These are phyloP conservation scores for Prolemur simus DNA, from an alignment of 2,113 vertebrate genomes.

Conservation along the genomic window DNA sequence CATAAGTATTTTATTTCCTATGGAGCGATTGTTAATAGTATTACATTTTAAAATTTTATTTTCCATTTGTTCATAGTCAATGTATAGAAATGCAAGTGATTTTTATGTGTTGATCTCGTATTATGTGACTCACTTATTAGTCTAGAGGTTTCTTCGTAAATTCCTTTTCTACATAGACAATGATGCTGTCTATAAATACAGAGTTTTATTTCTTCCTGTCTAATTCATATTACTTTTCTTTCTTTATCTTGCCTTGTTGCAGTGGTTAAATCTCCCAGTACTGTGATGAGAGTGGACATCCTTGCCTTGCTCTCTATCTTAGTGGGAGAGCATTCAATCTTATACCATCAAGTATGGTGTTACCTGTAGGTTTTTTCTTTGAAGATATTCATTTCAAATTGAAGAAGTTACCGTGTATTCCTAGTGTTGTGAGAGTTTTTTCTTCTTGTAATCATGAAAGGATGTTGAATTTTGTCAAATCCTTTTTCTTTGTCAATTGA, in stretches of 20 bases:
- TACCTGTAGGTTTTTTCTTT: background rate
- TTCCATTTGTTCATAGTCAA: background rate
- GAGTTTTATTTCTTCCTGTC: background rate
- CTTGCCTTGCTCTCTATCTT: background rate
- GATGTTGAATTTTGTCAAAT: background rate
- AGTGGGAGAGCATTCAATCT: background rate
- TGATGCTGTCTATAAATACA: background rate
- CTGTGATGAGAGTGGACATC: too few species aligned
- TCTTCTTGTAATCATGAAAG: background rate
- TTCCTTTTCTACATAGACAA: background rate
- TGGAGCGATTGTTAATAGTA: background rate
- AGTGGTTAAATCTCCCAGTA: too few species aligned
- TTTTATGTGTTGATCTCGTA: background rate
- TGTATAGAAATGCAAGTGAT: background rate
- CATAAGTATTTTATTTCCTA: background rate
- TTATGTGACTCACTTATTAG: background rate
- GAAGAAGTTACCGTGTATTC: background rate
- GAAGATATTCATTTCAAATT: background rate
- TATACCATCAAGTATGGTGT: background rate
- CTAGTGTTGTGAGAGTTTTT: background rate
- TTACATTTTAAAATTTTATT: background rate
- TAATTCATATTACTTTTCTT: too few species aligned
- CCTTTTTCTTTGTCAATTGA: background rate
- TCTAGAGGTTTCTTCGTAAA: background rate
- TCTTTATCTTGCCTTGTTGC: too few species aligned